phyloP scores from a whole-genome alignment of 2,888 invertebrate genomes.

The Leucophora obtusa region DNA sequence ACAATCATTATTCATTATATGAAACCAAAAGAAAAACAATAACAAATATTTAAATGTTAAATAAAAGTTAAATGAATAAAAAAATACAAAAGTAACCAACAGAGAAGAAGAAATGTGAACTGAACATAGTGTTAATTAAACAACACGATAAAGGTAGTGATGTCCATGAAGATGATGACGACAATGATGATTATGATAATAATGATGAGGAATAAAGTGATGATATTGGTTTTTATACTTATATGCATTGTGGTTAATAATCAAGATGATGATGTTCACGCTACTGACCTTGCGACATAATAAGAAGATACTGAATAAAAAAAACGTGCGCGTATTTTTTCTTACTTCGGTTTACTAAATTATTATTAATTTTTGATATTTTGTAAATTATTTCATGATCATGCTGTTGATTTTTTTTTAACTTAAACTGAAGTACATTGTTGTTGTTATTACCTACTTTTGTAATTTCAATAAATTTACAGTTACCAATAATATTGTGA shows the following conservation, averaged over 20 bases:
- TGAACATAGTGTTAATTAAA: slow-evolving; percentile 46
- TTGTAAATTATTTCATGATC: slow-evolving; percentile 10
- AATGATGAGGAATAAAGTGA: not conserved
- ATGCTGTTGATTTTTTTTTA: not conserved
- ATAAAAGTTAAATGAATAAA: not conserved
- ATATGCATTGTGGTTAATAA: slow-evolving; percentile 9
- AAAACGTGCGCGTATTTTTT: slow-evolving; percentile 20
- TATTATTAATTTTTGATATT: not conserved
- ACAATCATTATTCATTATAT: slow-evolving; percentile 7
- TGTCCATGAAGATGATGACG: not conserved
- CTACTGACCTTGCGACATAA: slow-evolving; percentile 58
- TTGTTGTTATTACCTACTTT: not conserved
- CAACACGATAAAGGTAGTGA: slow-evolving; percentile 17
- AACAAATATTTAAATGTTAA: slow-evolving; percentile 4
- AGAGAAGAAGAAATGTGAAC: slow-evolving; percentile 50
- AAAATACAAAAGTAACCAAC: slow-evolving; percentile 13
- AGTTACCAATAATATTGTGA: not conserved
- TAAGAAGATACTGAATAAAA: slow-evolving; percentile 13
- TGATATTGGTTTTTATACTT: slow-evolving; percentile 1
- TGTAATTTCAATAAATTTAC: not conserved
- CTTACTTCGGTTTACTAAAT: slow-evolving; percentile 12
- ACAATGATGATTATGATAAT: not conserved
- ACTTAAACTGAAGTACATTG: not conserved
- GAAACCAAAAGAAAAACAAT: slow-evolving; percentile 11
- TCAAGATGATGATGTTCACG: slow-evolving; percentile 33